Evolutionary conservation across 1,140 invertebrate genomes (phyloP), one percentile per base, ranked within the genome.

Genomic region (Eupristina koningsbergeri): DNA sequence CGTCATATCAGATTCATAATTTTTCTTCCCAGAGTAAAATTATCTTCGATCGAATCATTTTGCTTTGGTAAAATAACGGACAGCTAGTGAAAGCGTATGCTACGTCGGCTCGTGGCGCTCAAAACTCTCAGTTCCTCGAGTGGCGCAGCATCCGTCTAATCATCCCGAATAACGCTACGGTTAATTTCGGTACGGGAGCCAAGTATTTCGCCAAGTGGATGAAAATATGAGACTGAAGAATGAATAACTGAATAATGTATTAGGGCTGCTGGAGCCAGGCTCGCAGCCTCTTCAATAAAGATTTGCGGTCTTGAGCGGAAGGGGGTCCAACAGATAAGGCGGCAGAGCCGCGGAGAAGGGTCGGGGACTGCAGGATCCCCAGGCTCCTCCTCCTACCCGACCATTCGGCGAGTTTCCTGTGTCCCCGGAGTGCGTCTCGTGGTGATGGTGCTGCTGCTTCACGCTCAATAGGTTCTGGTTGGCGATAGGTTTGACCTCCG

Each of bases 221-320:
- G 22, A 71, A 41, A n/a, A 8, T 41, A 71, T 41, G 41, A 36
- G 36, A 71, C 36, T 41, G 22, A 3, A 41, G 67, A 26, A 22
- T 0, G 26, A n/a, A n/a, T n/a, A n/a, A n/a, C n/a, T n/a, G n/a
- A n/a, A n/a, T n/a, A n/a, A n/a, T n/a, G n/a, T n/a, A n/a, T n/a
- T n/a, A n/a, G 8, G 34, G 31, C 53, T 58, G 22, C 3, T 58
- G 15, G 31, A 61, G 17, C 26, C 34, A 26, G 13, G 34, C 26
- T 9, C 26, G 0, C 31, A 26, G 47, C 29, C 1, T 45, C 15
- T 82, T 92, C 90, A 93, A 80, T 93, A 93, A 26, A 92, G 88
- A 77, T 93, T 93, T 74, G 91, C 91, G 80, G 92, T 92, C 87
- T 93, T 93, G n/a, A 93, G 87, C 0, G 92, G 91, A 79, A 93